These are phyloP conservation scores for Coelopa pilipes DNA, from an alignment of 2,888 invertebrate genomes.

Conservation along the genomic window DNA sequence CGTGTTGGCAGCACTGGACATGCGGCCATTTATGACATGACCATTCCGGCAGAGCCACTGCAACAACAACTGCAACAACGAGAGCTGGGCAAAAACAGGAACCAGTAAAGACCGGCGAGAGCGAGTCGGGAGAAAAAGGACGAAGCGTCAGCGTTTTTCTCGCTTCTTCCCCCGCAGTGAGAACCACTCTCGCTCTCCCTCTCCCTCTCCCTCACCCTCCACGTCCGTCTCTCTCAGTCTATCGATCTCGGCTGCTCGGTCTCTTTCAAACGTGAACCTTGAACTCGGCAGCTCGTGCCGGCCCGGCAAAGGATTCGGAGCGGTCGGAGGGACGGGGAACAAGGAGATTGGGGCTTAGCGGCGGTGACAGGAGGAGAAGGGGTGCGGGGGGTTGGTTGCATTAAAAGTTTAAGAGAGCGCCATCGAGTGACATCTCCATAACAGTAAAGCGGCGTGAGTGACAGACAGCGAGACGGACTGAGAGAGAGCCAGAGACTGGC, in stretches of 20 bases:
- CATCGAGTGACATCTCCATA: slow-evolving; percentile 1
- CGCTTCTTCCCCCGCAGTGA: neutral
- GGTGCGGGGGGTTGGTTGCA: neutral
- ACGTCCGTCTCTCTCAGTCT: neutral
- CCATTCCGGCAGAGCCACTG: too few relatives aligned
- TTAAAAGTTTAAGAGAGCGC: slow-evolving; percentile 6
- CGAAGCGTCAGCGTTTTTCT: neutral
- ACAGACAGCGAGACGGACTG: neutral
- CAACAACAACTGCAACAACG: too few relatives aligned
- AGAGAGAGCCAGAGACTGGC: neutral
- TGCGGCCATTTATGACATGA: slow-evolving; percentile 6
- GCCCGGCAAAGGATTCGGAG: too few relatives aligned
- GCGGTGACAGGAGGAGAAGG: neutral
- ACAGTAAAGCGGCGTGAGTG: slow-evolving; percentile 8
- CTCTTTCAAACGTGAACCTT: slow-evolving; percentile 3
- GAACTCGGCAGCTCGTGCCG: neutral
- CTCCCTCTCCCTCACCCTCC: too few relatives aligned
- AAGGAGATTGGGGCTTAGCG: neutral
- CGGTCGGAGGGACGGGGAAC: neutral
- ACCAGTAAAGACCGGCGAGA: too few relatives aligned
- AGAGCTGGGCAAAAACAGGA: too few relatives aligned
- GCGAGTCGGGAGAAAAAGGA: neutral
- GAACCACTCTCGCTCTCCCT: too few relatives aligned
- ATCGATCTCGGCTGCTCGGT: too few relatives aligned
- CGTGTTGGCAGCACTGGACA: slow-evolving; percentile 14